A percentile compares a stretch with the other conserved stretches of the same genome.
Evolutionary conservation across 1,140 invertebrate genomes (phyloP).

Genomic region (Lepidurus packardi): DNA sequence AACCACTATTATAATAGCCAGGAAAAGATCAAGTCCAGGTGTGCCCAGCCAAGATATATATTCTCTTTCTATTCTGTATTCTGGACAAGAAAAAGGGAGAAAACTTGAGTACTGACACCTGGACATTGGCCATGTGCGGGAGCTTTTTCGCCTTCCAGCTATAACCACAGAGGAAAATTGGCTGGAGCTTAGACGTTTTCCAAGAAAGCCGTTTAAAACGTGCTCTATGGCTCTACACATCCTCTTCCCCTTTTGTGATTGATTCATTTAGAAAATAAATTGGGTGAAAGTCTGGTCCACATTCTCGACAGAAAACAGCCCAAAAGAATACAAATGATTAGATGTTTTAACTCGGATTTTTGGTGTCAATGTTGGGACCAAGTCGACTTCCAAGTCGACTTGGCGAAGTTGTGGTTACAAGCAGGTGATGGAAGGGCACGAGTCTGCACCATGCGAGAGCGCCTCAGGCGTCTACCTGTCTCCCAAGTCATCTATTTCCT

Average conservation of each 20-base stretch:
- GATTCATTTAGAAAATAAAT: neutral
- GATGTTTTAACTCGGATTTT: neutral
- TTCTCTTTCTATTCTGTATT: neutral
- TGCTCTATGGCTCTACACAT: neutral
- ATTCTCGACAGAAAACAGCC: neutral
- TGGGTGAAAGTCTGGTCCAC: too few species aligned
- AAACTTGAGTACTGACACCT: constrained; percentile 21
- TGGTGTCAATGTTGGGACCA: neutral
- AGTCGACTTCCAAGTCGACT: neutral
- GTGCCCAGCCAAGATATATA: neutral
- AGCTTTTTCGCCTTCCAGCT: constrained; percentile 14
- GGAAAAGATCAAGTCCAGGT: neutral
- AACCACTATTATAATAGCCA: neutral
- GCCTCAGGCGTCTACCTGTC: constrained; percentile 7
- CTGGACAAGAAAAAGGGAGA: neutral
- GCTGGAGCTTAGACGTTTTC: neutral
- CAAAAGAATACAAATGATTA: neutral
- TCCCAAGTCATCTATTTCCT: constrained; percentile 7
- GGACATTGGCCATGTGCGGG: neutral
- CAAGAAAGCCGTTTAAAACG: neutral
- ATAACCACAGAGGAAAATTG: neutral
- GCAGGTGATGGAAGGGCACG: constrained; percentile 20
- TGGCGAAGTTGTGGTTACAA: neutral
- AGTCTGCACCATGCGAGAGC: constrained; percentile 8
- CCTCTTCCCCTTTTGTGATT: neutral